Evolutionary conservation across 2,888 invertebrate genomes (phyloP).

Genomic region (Drosophila subquinaria): DNA sequence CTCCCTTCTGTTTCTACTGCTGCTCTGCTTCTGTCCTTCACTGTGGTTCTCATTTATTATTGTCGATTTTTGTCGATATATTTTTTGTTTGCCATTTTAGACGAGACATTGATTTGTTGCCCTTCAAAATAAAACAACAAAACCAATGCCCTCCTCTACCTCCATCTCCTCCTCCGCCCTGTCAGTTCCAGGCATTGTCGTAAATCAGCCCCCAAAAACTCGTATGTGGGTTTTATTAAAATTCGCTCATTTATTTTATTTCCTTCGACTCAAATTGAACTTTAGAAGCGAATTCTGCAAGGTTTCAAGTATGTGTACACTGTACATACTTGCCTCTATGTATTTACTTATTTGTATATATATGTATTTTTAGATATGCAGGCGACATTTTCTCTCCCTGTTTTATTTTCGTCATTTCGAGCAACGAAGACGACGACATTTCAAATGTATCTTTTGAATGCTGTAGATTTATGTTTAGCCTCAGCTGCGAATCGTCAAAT

Average conservation of each 20-base stretch:
- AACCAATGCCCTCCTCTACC: not conserved
- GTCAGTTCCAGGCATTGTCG: conserved; percentile 37
- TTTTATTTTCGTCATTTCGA: conserved; percentile 42
- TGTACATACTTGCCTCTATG: conserved; percentile 8
- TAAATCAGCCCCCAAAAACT: conserved; percentile 34
- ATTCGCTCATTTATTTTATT: conserved; percentile 43
- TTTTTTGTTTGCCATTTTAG: conserved; percentile 32
- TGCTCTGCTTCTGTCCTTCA: not conserved
- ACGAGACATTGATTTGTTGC: conserved; percentile 49
- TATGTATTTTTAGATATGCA: conserved; percentile 43
- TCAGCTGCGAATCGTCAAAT: conserved; percentile 30
- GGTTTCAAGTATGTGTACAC: conserved; percentile 13
- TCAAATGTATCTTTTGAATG: conserved; percentile 32
- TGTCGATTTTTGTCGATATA: conserved; percentile 13
- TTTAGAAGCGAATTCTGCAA: conserved; percentile 30
- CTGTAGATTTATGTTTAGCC: conserved; percentile 33
- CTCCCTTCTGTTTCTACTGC: not conserved
- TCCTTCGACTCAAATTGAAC: conserved; percentile 7
- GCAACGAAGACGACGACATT: conserved; percentile 26
- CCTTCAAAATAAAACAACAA: conserved; percentile 26
- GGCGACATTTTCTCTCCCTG: conserved; percentile 44
- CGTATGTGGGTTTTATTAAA: conserved; percentile 42
- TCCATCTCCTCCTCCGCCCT: not conserved
- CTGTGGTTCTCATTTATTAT: conserved; percentile 28
- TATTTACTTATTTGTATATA: conserved; percentile 15